Percentiles rank a stretch among this genome's conserved stretches.
Evolutionary conservation across 1,140 invertebrate species (phyloP).

Genomic region (Brachionus calyciflorus): DNA sequence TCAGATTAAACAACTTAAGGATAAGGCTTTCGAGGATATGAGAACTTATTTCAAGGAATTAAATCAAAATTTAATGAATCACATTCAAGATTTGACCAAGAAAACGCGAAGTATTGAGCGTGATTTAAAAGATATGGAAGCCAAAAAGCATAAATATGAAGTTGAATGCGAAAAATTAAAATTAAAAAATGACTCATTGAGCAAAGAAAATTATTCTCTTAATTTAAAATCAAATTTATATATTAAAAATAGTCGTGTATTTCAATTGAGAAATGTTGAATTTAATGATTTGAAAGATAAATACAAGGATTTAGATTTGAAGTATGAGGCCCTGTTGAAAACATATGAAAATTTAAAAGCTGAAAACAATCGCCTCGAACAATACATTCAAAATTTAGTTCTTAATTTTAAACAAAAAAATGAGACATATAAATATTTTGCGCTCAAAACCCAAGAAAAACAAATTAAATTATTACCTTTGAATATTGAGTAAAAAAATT

Average conservation of each 20-base stretch:
- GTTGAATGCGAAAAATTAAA: not conserved
- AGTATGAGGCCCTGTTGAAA: slow-evolving; percentile 15
- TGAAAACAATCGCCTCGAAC: not conserved
- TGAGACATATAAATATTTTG: not conserved
- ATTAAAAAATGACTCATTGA: not conserved
- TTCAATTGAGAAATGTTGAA: not conserved
- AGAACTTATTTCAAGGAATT: slow-evolving; percentile 21
- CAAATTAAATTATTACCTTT: too few relatives aligned
- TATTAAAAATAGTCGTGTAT: slow-evolving; percentile 1
- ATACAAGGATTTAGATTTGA: slow-evolving; percentile 3
- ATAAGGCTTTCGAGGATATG: slow-evolving; percentile 31
- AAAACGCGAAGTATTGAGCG: not conserved
- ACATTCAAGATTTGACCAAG: not conserved
- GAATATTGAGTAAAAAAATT: too few relatives aligned
- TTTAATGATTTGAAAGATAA: slow-evolving; percentile 2
- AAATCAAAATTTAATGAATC: not conserved
- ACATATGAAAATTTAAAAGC: slow-evolving; percentile 5
- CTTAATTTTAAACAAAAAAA: slow-evolving; percentile 2
- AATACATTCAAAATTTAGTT: slow-evolving; percentile 1
- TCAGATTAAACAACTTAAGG: not conserved
- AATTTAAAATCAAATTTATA: slow-evolving; percentile 3
- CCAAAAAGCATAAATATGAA: not conserved
- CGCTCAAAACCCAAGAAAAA: not conserved
- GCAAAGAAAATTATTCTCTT: slow-evolving; percentile 28
- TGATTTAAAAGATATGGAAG: slow-evolving; percentile 2